phyloP scores from a whole-genome alignment of 2,113 vertebrate genomes.

The Xiphophorus hellerii region DNA sequence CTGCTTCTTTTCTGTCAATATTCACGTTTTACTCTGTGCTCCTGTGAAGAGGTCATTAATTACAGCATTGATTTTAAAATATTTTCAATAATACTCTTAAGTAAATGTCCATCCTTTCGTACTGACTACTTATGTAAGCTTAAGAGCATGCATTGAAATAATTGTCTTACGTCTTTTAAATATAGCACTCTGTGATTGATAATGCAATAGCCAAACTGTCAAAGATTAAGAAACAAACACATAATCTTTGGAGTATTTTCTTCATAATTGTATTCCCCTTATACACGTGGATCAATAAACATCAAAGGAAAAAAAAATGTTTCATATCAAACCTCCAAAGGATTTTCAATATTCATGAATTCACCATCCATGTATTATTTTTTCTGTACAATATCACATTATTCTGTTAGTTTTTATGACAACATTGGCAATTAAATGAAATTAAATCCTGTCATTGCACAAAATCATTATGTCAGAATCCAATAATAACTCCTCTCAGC shows the following conservation, averaged over 20 bases:
- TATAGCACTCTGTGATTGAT: background rate
- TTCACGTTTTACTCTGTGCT: conserved; percentile 10
- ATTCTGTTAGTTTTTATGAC: background rate
- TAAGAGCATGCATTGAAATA: background rate
- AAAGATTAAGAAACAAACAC: background rate
- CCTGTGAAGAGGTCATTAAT: conserved; percentile 43
- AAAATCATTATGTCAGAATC: background rate
- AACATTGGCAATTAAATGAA: background rate
- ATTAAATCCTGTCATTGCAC: background rate
- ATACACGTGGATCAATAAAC: background rate
- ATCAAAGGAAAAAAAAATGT: background rate
- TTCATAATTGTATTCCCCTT: background rate
- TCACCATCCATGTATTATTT: background rate
- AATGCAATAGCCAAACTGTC: background rate
- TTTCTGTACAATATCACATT: background rate
- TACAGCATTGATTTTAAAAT: conserved; percentile 4
- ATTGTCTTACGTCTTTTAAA: background rate
- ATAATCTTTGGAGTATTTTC: background rate
- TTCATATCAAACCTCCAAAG: background rate
- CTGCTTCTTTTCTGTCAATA: background rate
- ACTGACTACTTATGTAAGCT: background rate
- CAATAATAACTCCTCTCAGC: background rate
- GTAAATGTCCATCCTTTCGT: background rate
- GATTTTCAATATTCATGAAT: background rate
- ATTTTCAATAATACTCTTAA: background rate